Evolutionary conservation across 2,797 vertebrate species (phyloP).

Genomic region (Spea hammondii): DNA sequence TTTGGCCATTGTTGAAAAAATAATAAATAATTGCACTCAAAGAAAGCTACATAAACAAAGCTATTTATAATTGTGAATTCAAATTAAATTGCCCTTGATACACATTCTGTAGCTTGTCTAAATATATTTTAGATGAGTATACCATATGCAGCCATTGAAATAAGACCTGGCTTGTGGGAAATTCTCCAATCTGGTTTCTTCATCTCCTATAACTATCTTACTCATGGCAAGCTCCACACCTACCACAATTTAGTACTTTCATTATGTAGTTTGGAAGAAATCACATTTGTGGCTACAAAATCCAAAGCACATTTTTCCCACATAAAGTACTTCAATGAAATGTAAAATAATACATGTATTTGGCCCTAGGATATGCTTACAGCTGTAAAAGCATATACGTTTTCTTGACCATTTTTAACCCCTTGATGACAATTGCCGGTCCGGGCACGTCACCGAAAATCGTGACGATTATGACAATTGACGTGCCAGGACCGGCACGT

Average conservation of each 20-base stretch:
- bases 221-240: not conserved
- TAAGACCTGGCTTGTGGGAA: not conserved
- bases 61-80: too few species aligned
- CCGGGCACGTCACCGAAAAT: too few species aligned
- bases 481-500: too few species aligned
- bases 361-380: conserved; percentile 4
- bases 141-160: too few species aligned
- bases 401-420: conserved; percentile 41
- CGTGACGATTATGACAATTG: too few species aligned
- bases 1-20: too few species aligned
- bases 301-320: conserved; percentile 15
- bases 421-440: too few species aligned
- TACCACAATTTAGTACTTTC: not conserved
- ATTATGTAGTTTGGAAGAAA: conserved; percentile 29
- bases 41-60: too few species aligned
- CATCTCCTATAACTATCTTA: not conserved
- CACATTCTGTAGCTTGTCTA: too few species aligned
- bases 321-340: conserved; percentile 27
- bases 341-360: conserved; percentile 23
- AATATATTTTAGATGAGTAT: too few species aligned
- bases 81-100: too few species aligned
- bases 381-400: not conserved
- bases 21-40: too few species aligned
- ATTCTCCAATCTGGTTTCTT: not conserved
- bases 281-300: conserved; percentile 3